Evolutionary conservation across 1,140 invertebrate genomes (phyloP), one percentile per base, ranked within the genome.

Genomic region (Apolygus lucorum): DNA sequence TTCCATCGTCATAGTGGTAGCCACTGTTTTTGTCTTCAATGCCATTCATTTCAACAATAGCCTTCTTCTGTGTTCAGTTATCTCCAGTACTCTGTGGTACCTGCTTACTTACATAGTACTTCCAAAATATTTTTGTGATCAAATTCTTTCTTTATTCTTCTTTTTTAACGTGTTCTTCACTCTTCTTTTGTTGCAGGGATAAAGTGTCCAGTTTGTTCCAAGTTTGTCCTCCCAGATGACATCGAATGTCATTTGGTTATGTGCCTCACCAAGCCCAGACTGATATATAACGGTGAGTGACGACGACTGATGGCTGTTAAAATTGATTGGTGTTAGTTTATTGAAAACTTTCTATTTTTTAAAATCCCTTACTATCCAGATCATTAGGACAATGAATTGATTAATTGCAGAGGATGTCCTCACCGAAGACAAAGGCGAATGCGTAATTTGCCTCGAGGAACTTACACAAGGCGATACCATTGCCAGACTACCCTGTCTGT

Each of bases 381-480:
- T n/a, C n/a, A n/a, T n/a, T n/a, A n/a, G n/a, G n/a, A n/a, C n/a
- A n/a, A 11, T 52, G 42, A 13, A 11, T 13, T 52, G n/a, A 74
- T 73, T 71, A 65, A 77, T 84, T 84, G 63, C 84, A 98, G 96
- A 99, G 89, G 96, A 99, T 82, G 87, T 96, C 75, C 84, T 99
- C 79, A 88, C 87, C 71, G 95, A 98, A 81, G 89, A 95, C 76
- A 98, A 98, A 79, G 92, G 91, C 64, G 96, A 99, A 85, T 99
- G 96, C 85, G 93, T 97, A 71, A 99, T 99, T 81, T 99, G 96
- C 83, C 87, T 99, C 76, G 96, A 99, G 81, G 96, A 98, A 76
- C 86, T 99, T 77, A 86, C 85, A 78, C 87, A 93, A 77, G 96
- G 96, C 69, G 90, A 98, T 82, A 92, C 92, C 73, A 99, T 99